Evolutionary conservation across 2,113 vertebrate genomes (phyloP), one percentile per base, ranked within the genome.

Genomic region (Antigone vipio): DNA sequence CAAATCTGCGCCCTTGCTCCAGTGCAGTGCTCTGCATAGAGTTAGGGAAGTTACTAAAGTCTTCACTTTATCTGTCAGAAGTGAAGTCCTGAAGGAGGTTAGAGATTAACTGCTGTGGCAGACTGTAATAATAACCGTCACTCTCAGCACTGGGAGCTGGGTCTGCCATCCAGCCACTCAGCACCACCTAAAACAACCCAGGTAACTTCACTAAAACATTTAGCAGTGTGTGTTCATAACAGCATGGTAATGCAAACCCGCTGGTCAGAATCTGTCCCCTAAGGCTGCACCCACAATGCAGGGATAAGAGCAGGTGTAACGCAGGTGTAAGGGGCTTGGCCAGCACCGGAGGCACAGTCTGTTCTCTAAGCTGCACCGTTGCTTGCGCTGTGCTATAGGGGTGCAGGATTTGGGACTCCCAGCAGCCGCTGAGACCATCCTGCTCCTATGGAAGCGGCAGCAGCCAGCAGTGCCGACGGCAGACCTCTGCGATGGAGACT

Each of bases 311-410:
- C 15, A 53, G 47, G 66, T 26, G 32, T 42, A 55, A 59, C 4
- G 8, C 9, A 69, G 5, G 63, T 32, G 53, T 10, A 26, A 90
- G 21, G 34, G 47, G 3, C 18, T 44, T 32, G 18, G 30, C 17
- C 66, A 45, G 50, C 44, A 80, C 30, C 1, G 1, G 22, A 32
- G 24, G 9, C 35, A 59, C 30, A 20, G 34, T 2, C 40, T 7
- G 0, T 38, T 74, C 45, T 45, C 29, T 18, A 14, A 87, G 23
- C 5, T 45, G 8, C 6, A 19, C 22, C 2, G 2, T 29, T 45
- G 15, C 6, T 79, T 23, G 11, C 1, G 0, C 5, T 72, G 15
- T 19, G 8, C 42, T 49, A 4, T 0, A 35, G 6, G 15, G 32
- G 5, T 10, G 27, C 30, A 68, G 71, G 40, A 75, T 75, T 32